A percentile compares a stretch with the other conserved stretches of the same genome.
These are phyloP conservation scores for Calosoma granatense DNA, from an alignment of 1,140 invertebrate species.

Conservation along the genomic window DNA sequence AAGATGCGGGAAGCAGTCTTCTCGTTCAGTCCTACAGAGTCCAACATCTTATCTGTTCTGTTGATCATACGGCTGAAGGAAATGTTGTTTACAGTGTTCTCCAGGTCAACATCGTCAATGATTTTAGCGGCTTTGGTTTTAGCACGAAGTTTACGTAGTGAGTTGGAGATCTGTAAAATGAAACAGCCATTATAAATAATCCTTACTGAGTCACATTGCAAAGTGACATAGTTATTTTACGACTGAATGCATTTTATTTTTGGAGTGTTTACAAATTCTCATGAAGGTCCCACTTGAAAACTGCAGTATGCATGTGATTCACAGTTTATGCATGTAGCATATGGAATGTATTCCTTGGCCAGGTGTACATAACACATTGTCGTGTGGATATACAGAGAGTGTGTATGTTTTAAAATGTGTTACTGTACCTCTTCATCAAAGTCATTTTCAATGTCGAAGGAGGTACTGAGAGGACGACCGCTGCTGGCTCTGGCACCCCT, in stretches of 20 bases:
- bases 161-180: slow-evolving; percentile 34
- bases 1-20: slow-evolving; percentile 27
- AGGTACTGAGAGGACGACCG: slow-evolving; percentile 19
- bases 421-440: slow-evolving; percentile 32
- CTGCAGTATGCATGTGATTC: not conserved
- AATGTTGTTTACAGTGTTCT: slow-evolving; percentile 40
- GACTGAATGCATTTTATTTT: not conserved
- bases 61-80: slow-evolving; percentile 41
- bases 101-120: slow-evolving; percentile 45
- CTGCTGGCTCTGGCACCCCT: slow-evolving; percentile 25
- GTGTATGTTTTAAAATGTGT: no score
- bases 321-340: not conserved
- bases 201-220: not conserved
- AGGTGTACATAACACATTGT: no score
- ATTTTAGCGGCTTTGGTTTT: slow-evolving; percentile 41
- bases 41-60: slow-evolving; percentile 45
- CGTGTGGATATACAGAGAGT: no score
- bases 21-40: slow-evolving; percentile 42
- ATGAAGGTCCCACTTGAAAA: not conserved
- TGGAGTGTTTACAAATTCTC: not conserved
- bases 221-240: no score
- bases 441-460: slow-evolving; percentile 27
- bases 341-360: no score
- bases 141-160: slow-evolving; percentile 39
- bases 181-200: slow-evolving; percentile 6